Base-by-base conservation (phyloP, 2,797 vertebrate species). In the Sparidentex hasta region DNA sequence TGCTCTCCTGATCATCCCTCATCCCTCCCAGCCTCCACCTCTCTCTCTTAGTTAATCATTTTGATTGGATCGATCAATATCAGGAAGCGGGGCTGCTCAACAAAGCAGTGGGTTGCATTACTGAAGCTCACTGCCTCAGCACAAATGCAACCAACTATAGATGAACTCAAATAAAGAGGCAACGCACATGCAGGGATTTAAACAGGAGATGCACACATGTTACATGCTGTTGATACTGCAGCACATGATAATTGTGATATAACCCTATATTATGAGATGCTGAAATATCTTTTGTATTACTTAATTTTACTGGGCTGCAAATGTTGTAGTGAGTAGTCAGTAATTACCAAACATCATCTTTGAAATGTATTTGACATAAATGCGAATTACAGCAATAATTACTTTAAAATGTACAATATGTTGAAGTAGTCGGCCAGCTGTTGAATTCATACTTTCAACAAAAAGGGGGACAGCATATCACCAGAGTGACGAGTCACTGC, bases 61-160 rank as follows among this genome's bases (percentile, higher is more conserved):
- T 80, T 81, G 87, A 90, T 87, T 89, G 80, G 66, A 72, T 84
- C 38, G 46, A 85, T 88, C 88, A 80, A 78, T 88, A 88, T 81
- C 54, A 80, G 78, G 81, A 86, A 77, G 81, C 55, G 63, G 58
- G 59, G 51, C 54, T 72, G 85, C 61, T 68, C 71, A 67, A 83
- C 86, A 78, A 85, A 62, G 65, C 59, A 29, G 41, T 61, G n/a
- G 59, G 29, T 59, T 75, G 54, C 71, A 52, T 78, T 79, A 52
- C 20, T 18, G 41, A 51, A 59, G 63, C 48, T 68, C 62, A 74
- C 75, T 54, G 55, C 61, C 76, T 90, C 78, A 88, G 83, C 81
- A 85, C 17, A 84, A 83, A 81, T 76, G 66, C 41, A 59, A 64
- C 48, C 46, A 64, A 79, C 21, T 43, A 20, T 46, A 27, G 65